Conservation (phyloP, 2,888 invertebrate species). For the Meiosimyza decipiens region DNA sequence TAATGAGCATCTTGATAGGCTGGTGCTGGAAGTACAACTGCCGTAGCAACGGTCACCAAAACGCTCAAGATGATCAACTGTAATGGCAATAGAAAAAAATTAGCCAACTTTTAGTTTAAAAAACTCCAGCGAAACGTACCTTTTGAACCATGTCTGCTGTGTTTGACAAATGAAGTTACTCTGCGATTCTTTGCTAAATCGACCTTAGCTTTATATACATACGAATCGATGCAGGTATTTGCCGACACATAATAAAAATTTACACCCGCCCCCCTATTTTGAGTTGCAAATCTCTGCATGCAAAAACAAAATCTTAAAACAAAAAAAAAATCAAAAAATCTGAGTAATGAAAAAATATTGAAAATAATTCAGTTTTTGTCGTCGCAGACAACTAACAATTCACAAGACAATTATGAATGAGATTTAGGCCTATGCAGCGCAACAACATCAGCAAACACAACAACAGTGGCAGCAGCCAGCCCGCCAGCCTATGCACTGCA, state of each 20-base stretch:
- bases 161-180: conserved; percentile 63
- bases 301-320: conserved; percentile 43
- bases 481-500: conserved; percentile 5
- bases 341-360: conserved; percentile 37
- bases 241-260: conserved; percentile 5
- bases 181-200: conserved; percentile 60
- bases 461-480: conserved; percentile 3
- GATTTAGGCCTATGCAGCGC: conserved; percentile 29
- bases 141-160: conserved; percentile 64
- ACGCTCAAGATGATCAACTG: conserved; percentile 60
- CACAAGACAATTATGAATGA: conserved; percentile 29
- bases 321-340: conserved; percentile 39
- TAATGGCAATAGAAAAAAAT: conserved; percentile 12
- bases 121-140: conserved; percentile 45
- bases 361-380: conserved; percentile 62
- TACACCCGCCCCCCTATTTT: conserved; percentile 42
- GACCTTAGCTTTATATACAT: conserved; percentile 59
- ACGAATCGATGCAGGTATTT: conserved; percentile 23
- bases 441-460: not conserved
- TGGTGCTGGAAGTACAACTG: conserved; percentile 46
- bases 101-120: not conserved
- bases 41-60: conserved; percentile 52
- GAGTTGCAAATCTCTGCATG: conserved; percentile 55
- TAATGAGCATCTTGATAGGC: conserved; percentile 50
- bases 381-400: conserved; percentile 39